These are phyloP conservation scores for Marmota flaviventris DNA, from an alignment of 2,113 vertebrate species.

Conservation along the genomic window DNA sequence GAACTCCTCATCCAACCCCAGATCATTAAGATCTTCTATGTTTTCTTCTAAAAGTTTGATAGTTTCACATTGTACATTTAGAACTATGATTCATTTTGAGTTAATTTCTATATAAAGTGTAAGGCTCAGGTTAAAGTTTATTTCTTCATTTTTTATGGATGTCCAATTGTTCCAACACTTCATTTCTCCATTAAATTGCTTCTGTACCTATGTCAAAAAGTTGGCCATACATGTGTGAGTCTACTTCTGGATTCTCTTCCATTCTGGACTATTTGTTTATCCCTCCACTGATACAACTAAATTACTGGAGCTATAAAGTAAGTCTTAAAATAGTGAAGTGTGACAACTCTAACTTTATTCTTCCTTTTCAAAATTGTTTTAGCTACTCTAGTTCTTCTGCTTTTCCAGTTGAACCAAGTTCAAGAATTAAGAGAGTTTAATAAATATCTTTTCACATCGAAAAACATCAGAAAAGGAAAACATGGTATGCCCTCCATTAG, in stretches of 20 bases:
- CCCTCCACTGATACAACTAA: not conserved
- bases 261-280: not conserved
- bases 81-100: not conserved
- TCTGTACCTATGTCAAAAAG: not conserved
- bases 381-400: not conserved
- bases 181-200: not conserved
- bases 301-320: not conserved
- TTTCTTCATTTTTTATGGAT: not conserved
- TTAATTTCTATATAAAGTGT: not conserved
- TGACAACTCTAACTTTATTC: not conserved
- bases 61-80: no score
- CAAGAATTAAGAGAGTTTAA: not conserved
- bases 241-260: no score
- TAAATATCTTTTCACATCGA: not conserved
- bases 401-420: conserved; percentile 30
- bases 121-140: not conserved
- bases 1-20: no score
- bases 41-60: no score
- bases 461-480: not conserved
- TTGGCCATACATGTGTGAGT: not conserved
- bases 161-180: not conserved
- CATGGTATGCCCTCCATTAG: not conserved
- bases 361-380: conserved; percentile 32
- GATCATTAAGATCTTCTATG: no score
- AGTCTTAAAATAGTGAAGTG: not conserved